phyloP scores from a whole-genome alignment of 1,140 invertebrate species.

The Drosophila nannoptera region DNA sequence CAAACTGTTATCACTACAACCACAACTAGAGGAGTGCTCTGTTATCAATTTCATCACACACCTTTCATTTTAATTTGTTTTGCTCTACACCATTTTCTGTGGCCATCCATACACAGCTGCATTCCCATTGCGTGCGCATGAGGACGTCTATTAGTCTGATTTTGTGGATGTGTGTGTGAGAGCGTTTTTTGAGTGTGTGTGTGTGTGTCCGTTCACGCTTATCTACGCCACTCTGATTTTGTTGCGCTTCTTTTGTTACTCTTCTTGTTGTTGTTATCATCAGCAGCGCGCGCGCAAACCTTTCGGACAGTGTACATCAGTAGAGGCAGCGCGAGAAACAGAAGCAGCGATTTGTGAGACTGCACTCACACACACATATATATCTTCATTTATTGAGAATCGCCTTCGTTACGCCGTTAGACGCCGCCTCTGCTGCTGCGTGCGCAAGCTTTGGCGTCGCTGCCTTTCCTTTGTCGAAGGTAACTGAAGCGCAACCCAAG shows the following conservation, averaged over 20 bases:
- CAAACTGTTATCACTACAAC: slow-evolving; percentile 41
- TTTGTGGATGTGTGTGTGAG: background rate
- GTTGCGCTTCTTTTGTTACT: slow-evolving; percentile 45
- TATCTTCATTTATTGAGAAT: background rate
- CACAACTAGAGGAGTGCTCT: slow-evolving; percentile 22
- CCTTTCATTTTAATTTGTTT: slow-evolving; percentile 29
- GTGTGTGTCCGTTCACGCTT: slow-evolving; percentile 35
- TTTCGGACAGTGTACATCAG: slow-evolving; percentile 13
- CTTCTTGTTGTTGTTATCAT: slow-evolving; percentile 26
- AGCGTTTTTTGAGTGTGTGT: slow-evolving; percentile 8
- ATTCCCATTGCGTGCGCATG: slow-evolving; percentile 1
- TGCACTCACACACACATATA: background rate
- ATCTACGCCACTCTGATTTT: slow-evolving; percentile 62
- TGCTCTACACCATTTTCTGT: slow-evolving; percentile 36
- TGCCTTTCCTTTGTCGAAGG: slow-evolving; percentile 62
- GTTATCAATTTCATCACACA: slow-evolving; percentile 51
- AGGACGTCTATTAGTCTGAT: background rate
- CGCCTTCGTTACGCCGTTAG: slow-evolving; percentile 31
- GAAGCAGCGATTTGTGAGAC: slow-evolving; percentile 10
- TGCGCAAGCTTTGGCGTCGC: slow-evolving; percentile 28
- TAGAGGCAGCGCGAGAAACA: no score
- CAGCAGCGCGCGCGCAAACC: slow-evolving; percentile 53
- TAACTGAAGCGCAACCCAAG: slow-evolving; percentile 67
- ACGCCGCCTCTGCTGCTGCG: slow-evolving; percentile 20
- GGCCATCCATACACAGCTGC: slow-evolving; percentile 17